phyloP scores from a whole-genome alignment of 2,888 invertebrate species.

The Athalia cordata region DNA sequence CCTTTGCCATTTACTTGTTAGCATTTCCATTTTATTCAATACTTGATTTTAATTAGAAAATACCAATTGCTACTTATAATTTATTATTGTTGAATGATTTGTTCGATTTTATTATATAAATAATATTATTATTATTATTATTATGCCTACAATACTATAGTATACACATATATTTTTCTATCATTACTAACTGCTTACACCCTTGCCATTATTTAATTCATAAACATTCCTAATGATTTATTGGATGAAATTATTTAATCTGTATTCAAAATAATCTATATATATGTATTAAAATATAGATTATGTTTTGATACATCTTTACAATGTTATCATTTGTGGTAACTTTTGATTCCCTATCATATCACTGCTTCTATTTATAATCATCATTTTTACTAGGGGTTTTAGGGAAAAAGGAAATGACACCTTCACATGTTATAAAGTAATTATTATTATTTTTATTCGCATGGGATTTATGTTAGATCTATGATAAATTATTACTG shows the following conservation, averaged over 20 bases:
- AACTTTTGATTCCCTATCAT: not conserved
- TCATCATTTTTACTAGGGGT: not conserved
- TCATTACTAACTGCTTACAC: conserved; percentile 29
- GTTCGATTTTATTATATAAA: conserved; percentile 13
- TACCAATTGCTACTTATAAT: not conserved
- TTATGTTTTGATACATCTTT: conserved; percentile 30
- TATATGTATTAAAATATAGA: conserved; percentile 41
- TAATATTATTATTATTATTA: conserved; percentile 29
- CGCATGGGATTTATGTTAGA: not conserved
- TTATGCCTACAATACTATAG: conserved; percentile 12
- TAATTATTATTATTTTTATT: conserved; percentile 25
- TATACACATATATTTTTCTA: conserved; percentile 39
- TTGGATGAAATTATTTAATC: conserved; percentile 21
- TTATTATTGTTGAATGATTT: not conserved
- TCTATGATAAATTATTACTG: not conserved
- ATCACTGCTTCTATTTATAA: not conserved
- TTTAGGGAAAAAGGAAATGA: conserved; percentile 1
- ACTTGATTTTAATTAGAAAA: conserved; percentile 19
- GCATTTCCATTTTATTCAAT: conserved; percentile 19
- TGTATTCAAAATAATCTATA: conserved; percentile 6
- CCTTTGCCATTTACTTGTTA: conserved; percentile 19
- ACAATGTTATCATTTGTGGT: conserved; percentile 17
- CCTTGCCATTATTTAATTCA: conserved; percentile 13
- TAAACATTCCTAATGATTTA: conserved; percentile 12
- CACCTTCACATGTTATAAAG: conserved; percentile 6